Evolutionary conservation across 2,888 invertebrate species (phyloP), one percentile per base, ranked within the genome.

Genomic region (Bellardia pandia): DNA sequence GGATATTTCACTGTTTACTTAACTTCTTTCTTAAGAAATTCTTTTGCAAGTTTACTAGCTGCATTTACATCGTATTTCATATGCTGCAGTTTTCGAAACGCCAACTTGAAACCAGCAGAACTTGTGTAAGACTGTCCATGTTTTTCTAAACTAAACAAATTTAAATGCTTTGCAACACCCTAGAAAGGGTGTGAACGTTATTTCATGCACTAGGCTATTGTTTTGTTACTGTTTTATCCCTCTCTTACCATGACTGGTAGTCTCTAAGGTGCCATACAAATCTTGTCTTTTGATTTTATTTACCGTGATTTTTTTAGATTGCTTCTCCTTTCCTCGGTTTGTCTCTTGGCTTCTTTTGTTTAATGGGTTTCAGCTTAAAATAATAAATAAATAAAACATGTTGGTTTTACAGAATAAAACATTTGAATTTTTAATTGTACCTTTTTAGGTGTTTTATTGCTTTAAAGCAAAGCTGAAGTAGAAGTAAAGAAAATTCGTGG

Each of bases 381-480:
- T 72, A 81, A 74, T 74, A 53, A 62, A 77, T 72, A 81, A 72
- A 78, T 62, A 78, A 86, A 82, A 82, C 30, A 83, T 75, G 14
- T 51, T 79, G 64, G 64, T n/a, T 75, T 77, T 72, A 68, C 58
- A 86, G 1, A 85, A 80, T 48, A 83, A 71, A 85, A 83, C 69
- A 56, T 64, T 88, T 85, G 80, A 83, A 82, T 85, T 86, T 85
- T 85, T 88, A 79, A 86, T 86, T 86, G 76, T 51, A 23, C 53
- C 58, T 85, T 82, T 81, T 53, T 51, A 30, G 16, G 9, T 77
- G 48, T 78, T 85, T 85, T 81, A 80, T 80, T 84, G 58, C 58
- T n/a, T 23, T 2, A 60, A 9, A 16, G 76, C 30, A 14, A 76
- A 8, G 40, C 62, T 1, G 16, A 76, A 51, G 16, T 16, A 37